These are phyloP conservation scores for Saxidomus purpurata DNA, from an alignment of 1,140 invertebrate genomes.

Conservation along the genomic window DNA sequence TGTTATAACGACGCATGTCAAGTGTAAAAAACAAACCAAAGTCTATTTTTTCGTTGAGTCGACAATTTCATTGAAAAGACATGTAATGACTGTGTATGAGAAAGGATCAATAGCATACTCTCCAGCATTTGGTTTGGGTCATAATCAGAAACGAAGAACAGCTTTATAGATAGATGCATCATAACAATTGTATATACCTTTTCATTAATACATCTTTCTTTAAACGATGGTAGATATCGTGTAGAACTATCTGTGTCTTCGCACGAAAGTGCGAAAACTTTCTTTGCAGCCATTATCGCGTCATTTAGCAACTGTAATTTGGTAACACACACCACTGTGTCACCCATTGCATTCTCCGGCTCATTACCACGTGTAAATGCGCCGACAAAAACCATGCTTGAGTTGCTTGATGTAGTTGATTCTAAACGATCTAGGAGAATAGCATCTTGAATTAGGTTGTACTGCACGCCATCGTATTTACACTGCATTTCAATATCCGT, in stretches of 20 bases:
- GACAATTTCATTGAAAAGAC: too few species aligned
- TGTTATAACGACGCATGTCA: too few species aligned
- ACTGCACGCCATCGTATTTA: neutral
- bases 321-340: neutral
- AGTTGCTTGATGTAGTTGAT: neutral
- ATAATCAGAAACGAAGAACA: too few species aligned
- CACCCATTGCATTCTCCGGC: neutral
- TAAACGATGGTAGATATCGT: neutral
- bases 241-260: neutral
- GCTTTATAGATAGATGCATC: too few species aligned
- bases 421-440: neutral
- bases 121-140: too few species aligned
- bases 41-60: too few species aligned
- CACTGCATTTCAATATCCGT: conserved; percentile 11
- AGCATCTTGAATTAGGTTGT: conserved; percentile 37
- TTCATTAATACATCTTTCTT: neutral
- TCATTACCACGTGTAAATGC: conserved; percentile 14
- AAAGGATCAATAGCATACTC: too few species aligned
- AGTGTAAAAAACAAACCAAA: too few species aligned
- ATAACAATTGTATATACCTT: too few species aligned
- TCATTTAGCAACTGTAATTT: neutral
- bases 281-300: neutral
- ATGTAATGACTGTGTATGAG: too few species aligned
- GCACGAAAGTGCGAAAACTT: neutral
- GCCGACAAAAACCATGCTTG: neutral